Evolutionary conservation across 2,113 vertebrate species (phyloP), one percentile per base, ranked within the genome.

Genomic region (Gavialis gangeticus): DNA sequence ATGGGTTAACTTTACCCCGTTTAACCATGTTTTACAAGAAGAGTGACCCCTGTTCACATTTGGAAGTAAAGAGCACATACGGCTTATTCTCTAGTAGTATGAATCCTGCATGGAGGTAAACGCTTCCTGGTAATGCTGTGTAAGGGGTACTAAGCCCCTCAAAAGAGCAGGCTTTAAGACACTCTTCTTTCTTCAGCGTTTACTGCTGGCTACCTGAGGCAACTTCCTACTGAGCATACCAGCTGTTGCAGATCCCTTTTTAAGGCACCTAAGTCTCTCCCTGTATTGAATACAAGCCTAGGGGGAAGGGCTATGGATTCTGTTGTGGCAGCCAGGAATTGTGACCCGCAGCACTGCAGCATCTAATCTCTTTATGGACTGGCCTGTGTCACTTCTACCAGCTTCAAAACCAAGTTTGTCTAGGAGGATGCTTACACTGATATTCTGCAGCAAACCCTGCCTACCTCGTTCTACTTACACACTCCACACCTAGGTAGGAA

Each of bases 61-160:
- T 46, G 46, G 46, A 46, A 46, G 9, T 46, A 46, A 46, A 46
- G 46, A 46, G 46, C 46, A 46, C 9, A 9, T 46, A 9, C 9
- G 8, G 46, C 46, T 46, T 46, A 46, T 46, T 46, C 46, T 46
- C 46, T 46, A 46, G 9, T 46, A 46, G 9, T 9, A 46, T 46
- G 81, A 94, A 96, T 95, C 78, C 85, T 82, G 71, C 93, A 55
- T 82, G 76, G 82, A 82, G 93, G 91, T 88, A 71, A 91, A 46
- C n/a, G 83, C 25, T 60, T 92, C 92, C 89, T 2, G 1, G 71
- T 91, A 91, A 93, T 96, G 91, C 91, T 91, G 93, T 96, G 82
- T 80, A 69, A 84, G 83, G 30, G n/a, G 37, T 25, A 46, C 75
- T 62, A 55, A 94, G 75, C 78, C 69, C 37, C 4, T 1, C 10